Evolutionary conservation across 2,113 vertebrate genomes (phyloP), one percentile per base, ranked within the genome.

Genomic region (Toxostoma redivivum): DNA sequence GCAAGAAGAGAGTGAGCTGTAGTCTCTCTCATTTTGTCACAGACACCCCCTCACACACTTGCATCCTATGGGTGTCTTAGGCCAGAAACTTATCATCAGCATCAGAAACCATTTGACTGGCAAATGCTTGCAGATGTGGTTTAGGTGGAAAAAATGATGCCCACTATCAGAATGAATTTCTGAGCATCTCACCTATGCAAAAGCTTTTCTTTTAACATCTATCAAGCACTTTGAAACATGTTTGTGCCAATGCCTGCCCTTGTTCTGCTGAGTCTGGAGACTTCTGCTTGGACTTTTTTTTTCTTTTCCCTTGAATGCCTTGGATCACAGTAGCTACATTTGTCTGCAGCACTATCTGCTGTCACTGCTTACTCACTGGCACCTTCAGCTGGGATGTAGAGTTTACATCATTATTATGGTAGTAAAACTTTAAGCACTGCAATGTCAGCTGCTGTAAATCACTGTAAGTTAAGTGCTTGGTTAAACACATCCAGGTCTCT

Each of bases 391-490:
- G 73, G 70, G 81, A 38, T 60, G 45, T 19, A 48, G 56, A 37
- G 28, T 67, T 92, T 54, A 12, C 1, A 1, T 71, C 53, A 48
- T 44, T 22, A 17, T 35, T 0, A 0, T 24, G 72, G 45, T 1
- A 76, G 62, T 61, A 66, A 69, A 57, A 82, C 33, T 61, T 62
- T 22, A 76, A 84, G 57, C 81, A 69, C 37, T 85, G 78, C 30
- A 50, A 14, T 50, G 60, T 30, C 79, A 90, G 22, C 69, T 69
- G 33, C 28, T 89, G 57, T 76, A 76, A 78, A 65, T 92, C 57
- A n/a, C 11, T 76, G 28, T 16, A 61, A 85, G 24, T 66, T 45
- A 67, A 81, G 14, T 60, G 44, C 50, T 62, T 15, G 24, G 27
- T 81, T 88, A 50, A 42, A 82, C 64, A 40, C 0, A 0, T 42